phyloP scores from a whole-genome alignment of 37 sponge, comb jelly and placozoan species.

The Chondrosia reniformis region DNA sequence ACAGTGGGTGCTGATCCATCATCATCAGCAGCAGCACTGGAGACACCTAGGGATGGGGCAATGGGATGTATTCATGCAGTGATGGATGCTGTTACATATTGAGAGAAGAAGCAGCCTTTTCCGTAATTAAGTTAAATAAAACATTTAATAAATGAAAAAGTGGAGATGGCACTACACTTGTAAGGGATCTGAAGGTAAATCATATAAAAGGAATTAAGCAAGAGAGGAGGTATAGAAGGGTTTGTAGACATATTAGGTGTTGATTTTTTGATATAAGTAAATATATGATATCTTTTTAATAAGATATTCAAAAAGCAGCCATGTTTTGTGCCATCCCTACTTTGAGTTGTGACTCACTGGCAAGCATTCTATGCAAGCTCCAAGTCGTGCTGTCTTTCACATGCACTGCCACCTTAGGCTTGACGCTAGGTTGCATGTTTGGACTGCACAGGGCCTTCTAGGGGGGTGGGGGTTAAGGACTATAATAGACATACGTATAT shows the following conservation, averaged over 20 bases:
- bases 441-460: conserved; percentile 25
- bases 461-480: not conserved
- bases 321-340: not conserved
- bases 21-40: not conserved
- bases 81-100: not conserved
- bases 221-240: too few relatives aligned
- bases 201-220: not conserved
- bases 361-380: conserved; percentile 9
- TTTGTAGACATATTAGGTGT: too few relatives aligned
- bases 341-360: not conserved
- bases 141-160: not conserved
- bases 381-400: conserved; percentile 26
- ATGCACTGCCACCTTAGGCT: conserved; percentile 17
- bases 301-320: not conserved
- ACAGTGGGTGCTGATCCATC: conserved; percentile 2
- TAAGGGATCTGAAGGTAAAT: not conserved
- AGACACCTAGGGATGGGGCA: not conserved
- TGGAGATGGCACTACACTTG: not conserved
- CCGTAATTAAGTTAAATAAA: not conserved
- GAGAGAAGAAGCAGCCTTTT: not conserved
- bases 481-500: not conserved
- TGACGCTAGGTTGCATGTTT: not conserved
- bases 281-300: too few relatives aligned
- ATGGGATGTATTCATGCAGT: not conserved
- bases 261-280: too few relatives aligned